Evolutionary conservation across 2,888 invertebrate genomes (phyloP).

Genomic region (Liposcelis brunnea): DNA sequence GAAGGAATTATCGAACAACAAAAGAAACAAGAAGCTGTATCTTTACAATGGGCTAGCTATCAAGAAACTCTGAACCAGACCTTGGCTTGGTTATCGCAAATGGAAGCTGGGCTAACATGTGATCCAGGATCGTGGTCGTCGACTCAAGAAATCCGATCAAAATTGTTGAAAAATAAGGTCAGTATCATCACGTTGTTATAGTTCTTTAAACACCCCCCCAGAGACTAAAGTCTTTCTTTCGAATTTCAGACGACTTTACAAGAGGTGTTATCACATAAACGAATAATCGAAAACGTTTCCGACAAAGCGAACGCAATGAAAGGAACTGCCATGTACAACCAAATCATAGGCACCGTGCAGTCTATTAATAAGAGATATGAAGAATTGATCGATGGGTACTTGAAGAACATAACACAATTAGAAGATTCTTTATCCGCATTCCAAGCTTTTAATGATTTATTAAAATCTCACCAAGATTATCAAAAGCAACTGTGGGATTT

Average conservation of each 20-base stretch:
- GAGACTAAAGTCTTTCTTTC: too few species aligned
- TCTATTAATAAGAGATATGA: conserved; percentile 63
- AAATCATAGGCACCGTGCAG: conserved; percentile 44
- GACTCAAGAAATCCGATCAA: conserved; percentile 69
- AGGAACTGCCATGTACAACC: conserved; percentile 29
- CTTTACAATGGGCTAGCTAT: conserved; percentile 66
- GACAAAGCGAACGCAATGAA: conserved; percentile 67
- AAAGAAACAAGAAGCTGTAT: conserved; percentile 67
- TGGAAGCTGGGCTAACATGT: conserved; percentile 57
- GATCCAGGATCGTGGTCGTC: conserved; percentile 58
- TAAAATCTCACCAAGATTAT: conserved; percentile 74
- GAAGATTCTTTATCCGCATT: conserved; percentile 64
- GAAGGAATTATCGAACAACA: conserved; percentile 71
- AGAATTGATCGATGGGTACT: conserved; percentile 44
- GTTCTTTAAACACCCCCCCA: too few species aligned
- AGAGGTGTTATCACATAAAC: conserved; percentile 77
- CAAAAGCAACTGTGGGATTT: conserved; percentile 83
- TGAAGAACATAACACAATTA: conserved; percentile 48
- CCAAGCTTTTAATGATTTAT: conserved; percentile 71
- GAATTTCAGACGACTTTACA: conserved; percentile 49
- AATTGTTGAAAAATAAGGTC: conserved; percentile 63
- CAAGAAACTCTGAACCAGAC: conserved; percentile 73
- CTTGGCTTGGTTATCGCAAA: conserved; percentile 67
- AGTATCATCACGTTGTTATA: too few species aligned
- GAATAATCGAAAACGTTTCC: conserved; percentile 74